Conservation (phyloP, 2,797 vertebrate species). For the Podarcis siculus region DNA sequence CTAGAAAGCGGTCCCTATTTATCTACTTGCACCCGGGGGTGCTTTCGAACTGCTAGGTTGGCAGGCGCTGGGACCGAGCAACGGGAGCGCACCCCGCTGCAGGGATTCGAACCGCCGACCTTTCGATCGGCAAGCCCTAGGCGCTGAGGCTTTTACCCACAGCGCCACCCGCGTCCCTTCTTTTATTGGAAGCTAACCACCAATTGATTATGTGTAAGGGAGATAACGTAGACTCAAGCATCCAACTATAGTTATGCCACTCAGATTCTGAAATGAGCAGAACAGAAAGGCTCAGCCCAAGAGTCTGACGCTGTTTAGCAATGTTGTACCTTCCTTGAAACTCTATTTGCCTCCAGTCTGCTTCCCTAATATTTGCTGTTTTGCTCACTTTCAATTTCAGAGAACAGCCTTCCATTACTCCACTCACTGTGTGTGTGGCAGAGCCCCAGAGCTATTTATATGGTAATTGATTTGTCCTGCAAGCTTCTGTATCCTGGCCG, state of each 20-base stretch:
- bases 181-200: background rate
- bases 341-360: conserved; percentile 8
- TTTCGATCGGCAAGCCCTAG: too few species aligned
- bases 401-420: conserved; percentile 9
- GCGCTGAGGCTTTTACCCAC: too few species aligned
- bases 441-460: conserved; percentile 41
- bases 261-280: background rate
- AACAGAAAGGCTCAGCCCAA: background rate
- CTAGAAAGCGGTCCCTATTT: too few species aligned
- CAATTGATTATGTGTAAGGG: conserved; percentile 1
- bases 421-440: conserved; percentile 20
- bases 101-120: too few species aligned
- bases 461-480: conserved; percentile 45
- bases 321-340: conserved; percentile 1
- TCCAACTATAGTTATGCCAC: background rate
- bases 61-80: too few species aligned
- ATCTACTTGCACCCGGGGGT: too few species aligned
- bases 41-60: too few species aligned
- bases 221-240: background rate
- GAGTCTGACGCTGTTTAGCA: background rate
- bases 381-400: conserved; percentile 34
- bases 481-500: conserved; percentile 19
- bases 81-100: too few species aligned
- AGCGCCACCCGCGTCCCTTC: too few species aligned
- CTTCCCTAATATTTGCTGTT: conserved; percentile 28